These are phyloP conservation scores for Azemiops feae DNA, from an alignment of 2,113 vertebrate species.

Conservation along the genomic window DNA sequence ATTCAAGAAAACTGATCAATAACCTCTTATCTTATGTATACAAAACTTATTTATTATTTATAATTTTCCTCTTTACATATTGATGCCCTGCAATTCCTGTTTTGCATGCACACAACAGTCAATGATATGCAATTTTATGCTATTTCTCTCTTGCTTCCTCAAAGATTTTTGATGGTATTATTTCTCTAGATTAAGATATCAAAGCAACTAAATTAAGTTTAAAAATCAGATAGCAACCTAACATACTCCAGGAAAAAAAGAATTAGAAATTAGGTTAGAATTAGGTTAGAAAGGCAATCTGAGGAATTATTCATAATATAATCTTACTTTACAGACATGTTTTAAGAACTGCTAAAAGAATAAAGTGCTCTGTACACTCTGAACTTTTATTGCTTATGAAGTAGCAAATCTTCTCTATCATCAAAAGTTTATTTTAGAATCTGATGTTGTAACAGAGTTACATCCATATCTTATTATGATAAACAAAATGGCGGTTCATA, in stretches of 20 bases:
- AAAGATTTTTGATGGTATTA: background rate
- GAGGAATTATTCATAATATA: background rate
- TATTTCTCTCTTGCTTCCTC: background rate
- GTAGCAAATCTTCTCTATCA: background rate
- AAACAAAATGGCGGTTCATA: background rate
- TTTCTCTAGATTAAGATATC: background rate
- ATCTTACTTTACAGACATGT: background rate
- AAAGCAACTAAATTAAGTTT: background rate
- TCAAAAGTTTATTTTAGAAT: background rate
- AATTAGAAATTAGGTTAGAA: background rate
- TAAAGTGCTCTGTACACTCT: background rate
- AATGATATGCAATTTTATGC: background rate
- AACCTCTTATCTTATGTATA: conserved; percentile 5
- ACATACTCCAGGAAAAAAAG: background rate
- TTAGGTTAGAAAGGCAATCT: background rate
- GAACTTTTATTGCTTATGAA: background rate
- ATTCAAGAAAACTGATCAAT: conserved; percentile 12
- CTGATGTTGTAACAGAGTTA: background rate
- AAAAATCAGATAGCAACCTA: background rate
- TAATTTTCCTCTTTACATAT: background rate
- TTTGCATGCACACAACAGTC: background rate
- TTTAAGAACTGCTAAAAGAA: background rate
- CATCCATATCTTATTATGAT: background rate
- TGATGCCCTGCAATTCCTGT: background rate
- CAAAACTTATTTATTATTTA: conserved; percentile 1